Conservation (phyloP, 30 jellyfish, hydroid and myxozoan genomes). For the Hydra vulgaris region DNA sequence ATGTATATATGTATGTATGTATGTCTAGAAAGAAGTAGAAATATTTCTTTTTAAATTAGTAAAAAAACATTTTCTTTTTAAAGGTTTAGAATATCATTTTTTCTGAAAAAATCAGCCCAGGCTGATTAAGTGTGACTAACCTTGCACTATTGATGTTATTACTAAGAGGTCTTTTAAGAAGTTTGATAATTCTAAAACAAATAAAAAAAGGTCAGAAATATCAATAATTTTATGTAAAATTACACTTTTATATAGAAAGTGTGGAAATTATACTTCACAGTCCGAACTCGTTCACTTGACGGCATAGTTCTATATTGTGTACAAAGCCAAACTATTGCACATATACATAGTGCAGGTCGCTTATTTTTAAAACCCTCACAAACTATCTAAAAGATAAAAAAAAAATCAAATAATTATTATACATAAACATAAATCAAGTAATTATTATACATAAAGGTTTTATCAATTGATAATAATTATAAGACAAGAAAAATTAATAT, state of each 20-base stretch:
- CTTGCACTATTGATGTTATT: constrained; percentile 10
- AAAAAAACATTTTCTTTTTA: too few species aligned
- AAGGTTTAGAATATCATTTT: background rate
- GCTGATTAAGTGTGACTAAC: background rate
- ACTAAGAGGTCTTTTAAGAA: constrained; percentile 13
- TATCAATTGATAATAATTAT: too few species aligned
- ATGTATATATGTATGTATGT: too few species aligned
- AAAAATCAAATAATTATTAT: too few species aligned
- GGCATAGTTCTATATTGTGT: constrained; percentile 61
- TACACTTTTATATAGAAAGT: too few species aligned
- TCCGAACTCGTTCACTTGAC: constrained; percentile 52
- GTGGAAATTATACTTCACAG: constrained; percentile 67
- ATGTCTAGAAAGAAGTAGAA: too few species aligned
- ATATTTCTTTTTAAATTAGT: too few species aligned
- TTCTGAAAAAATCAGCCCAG: background rate
- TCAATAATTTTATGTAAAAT: background rate
- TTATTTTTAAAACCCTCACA: constrained; percentile 87
- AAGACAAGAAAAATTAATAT: too few species aligned
- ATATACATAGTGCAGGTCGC: constrained; percentile 82
- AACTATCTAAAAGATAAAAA: constrained; percentile 39
- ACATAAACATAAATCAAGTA: too few species aligned
- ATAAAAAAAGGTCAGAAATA: background rate
- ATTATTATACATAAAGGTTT: too few species aligned
- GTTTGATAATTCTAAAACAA: constrained; percentile 28
- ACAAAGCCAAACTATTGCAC: constrained; percentile 77